Evolutionary conservation across 1,140 invertebrate species (phyloP).

Genomic region (Drosophila nigromelanica): DNA sequence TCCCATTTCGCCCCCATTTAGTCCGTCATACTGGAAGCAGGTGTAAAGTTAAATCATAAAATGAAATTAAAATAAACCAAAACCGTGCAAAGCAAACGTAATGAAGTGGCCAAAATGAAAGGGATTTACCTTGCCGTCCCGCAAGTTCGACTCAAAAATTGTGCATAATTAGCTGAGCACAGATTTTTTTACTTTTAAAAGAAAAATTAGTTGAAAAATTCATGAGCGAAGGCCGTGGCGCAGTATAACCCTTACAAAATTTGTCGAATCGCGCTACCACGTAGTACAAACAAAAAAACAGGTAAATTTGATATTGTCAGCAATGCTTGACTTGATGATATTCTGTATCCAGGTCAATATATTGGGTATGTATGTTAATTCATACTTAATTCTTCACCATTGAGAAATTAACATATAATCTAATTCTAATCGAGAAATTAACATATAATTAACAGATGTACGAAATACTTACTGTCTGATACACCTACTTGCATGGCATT

Average conservation of each 20-base stretch:
- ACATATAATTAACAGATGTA: too few species aligned
- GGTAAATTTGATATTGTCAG: too few species aligned
- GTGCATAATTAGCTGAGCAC: slow-evolving; percentile 71
- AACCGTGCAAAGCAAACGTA: slow-evolving; percentile 61
- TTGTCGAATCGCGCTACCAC: slow-evolving; percentile 4
- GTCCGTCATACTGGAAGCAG: slow-evolving; percentile 61
- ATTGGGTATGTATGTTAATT: too few species aligned
- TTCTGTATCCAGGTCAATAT: too few species aligned
- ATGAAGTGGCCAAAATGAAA: slow-evolving; percentile 65
- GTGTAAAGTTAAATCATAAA: slow-evolving; percentile 84
- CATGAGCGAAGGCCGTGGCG: slow-evolving; percentile 37
- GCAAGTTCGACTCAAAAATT: slow-evolving; percentile 32
- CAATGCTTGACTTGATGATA: too few species aligned
- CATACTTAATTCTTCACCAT: too few species aligned
- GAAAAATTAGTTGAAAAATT: slow-evolving; percentile 70
- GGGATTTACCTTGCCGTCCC: slow-evolving; percentile 62
- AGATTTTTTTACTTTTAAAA: slow-evolving; percentile 43
- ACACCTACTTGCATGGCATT: too few species aligned
- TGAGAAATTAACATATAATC: too few species aligned
- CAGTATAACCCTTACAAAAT: slow-evolving; percentile 3
- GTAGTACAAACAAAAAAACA: slow-evolving; percentile 3
- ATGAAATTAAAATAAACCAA: slow-evolving; percentile 83
- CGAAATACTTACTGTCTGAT: too few species aligned
- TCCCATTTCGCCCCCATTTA: slow-evolving; percentile 3
- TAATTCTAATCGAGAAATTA: too few species aligned